Conservation (phyloP, 2,888 invertebrate species). For the Plagodis dolabraria region DNA sequence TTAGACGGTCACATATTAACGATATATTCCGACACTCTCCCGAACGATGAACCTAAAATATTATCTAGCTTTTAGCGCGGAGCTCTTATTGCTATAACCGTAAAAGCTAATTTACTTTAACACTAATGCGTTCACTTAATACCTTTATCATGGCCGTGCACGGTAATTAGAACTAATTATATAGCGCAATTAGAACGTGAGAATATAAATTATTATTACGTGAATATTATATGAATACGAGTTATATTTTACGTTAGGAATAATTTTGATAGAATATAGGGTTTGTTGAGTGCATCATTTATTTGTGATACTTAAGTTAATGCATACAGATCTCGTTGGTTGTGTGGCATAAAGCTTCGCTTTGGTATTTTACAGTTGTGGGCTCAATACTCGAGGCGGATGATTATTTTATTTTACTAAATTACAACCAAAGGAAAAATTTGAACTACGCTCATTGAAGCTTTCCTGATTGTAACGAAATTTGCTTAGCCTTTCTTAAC, state of each 20-base stretch:
- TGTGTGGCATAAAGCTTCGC: background rate
- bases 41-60: constrained; percentile 26
- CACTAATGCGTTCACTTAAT: constrained; percentile 36
- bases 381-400: too few species aligned
- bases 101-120: constrained; percentile 39
- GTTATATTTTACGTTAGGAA: constrained; percentile 20
- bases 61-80: constrained; percentile 28
- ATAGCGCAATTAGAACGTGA: constrained; percentile 33
- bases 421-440: too few species aligned
- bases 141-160: constrained; percentile 38
- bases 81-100: constrained; percentile 37
- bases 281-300: constrained; percentile 17
- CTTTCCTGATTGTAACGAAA: too few species aligned
- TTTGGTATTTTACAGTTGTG: background rate
- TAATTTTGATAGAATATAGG: constrained; percentile 21
- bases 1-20: constrained; percentile 10
- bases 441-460: too few species aligned
- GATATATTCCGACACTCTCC: constrained; percentile 11
- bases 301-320: constrained; percentile 2
- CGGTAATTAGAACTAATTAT: constrained; percentile 40
- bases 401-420: too few species aligned
- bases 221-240: constrained; percentile 21
- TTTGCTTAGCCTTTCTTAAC: too few species aligned
- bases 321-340: background rate
- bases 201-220: constrained; percentile 28